These are phyloP conservation scores for Chloropsis cyanopogon DNA, from an alignment of 2,113 vertebrate genomes.

Conservation along the genomic window DNA sequence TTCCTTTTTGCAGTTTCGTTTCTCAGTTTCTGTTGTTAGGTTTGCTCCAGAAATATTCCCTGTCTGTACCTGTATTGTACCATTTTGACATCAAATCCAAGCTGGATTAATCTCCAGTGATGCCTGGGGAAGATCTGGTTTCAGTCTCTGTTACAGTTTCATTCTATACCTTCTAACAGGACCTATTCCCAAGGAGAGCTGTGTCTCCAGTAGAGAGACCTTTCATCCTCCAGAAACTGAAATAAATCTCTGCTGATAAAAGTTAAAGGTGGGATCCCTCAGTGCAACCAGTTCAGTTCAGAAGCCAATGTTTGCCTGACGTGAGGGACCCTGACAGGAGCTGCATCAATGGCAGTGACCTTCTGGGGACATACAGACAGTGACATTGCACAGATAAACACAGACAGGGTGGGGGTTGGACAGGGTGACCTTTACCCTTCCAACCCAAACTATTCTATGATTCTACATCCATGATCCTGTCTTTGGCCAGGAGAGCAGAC, in stretches of 20 bases:
- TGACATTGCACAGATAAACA: background rate
- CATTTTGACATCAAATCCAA: background rate
- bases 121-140: background rate
- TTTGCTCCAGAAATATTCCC: background rate
- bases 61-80: background rate
- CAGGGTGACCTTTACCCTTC: background rate
- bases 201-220: background rate
- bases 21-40: background rate
- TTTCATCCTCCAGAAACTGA: background rate
- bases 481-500: background rate
- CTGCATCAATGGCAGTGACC: background rate
- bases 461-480: background rate
- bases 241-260: background rate
- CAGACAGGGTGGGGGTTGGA: background rate
- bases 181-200: fast-evolving
- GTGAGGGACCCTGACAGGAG: background rate
- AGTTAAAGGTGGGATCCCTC: background rate
- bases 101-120: background rate
- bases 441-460: background rate
- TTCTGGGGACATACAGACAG: background rate
- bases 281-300: background rate
- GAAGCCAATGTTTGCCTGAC: background rate
- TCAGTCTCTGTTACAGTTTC: background rate
- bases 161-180: background rate
- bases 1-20: background rate